A percentile compares a stretch with the other conserved stretches of the same genome.
These are phyloP conservation scores for Parochlus steinenii DNA, from an alignment of 2,888 invertebrate species.

Conservation along the genomic window DNA sequence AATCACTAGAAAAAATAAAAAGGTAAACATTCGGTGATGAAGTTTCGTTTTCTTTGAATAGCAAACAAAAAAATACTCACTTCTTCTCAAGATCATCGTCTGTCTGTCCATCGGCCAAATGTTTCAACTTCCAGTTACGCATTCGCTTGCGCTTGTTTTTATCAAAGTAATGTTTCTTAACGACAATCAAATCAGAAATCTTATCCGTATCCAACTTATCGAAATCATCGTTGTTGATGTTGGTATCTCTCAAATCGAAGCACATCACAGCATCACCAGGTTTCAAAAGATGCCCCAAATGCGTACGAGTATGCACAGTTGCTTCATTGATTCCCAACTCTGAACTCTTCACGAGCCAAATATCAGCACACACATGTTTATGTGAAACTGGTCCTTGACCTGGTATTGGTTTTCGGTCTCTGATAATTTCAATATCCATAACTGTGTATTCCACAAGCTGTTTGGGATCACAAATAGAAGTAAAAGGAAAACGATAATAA, in stretches of 20 bases:
- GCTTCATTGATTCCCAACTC: constrained; percentile 71
- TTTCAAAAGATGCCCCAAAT: constrained; percentile 83
- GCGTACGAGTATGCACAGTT: constrained; percentile 74
- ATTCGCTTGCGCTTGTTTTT: constrained; percentile 50
- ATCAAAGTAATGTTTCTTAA: constrained; percentile 79
- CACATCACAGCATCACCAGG: constrained; percentile 88
- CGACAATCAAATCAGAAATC: constrained; percentile 84
- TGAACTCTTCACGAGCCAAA: constrained; percentile 80
- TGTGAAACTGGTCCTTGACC: constrained; percentile 78
- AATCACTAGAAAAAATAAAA: constrained; percentile 47
- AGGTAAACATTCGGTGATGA: constrained; percentile 5
- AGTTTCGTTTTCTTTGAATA: constrained; percentile 11
- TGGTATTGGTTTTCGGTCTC: constrained; percentile 50
- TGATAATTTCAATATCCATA: constrained; percentile 68
- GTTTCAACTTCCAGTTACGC: constrained; percentile 82
- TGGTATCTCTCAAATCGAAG: constrained; percentile 78
- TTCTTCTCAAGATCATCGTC: constrained; percentile 44
- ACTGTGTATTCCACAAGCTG: constrained; percentile 84
- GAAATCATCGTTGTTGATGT: constrained; percentile 77
- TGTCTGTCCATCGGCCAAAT: constrained; percentile 39
- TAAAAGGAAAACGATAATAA: constrained; percentile 80
- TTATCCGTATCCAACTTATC: constrained; percentile 55
- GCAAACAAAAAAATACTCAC: constrained; percentile 29
- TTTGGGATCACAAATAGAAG: constrained; percentile 75
- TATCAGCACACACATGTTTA: constrained; percentile 80